Conservation (phyloP, 2,113 vertebrate species). For the Clarias magur region DNA sequence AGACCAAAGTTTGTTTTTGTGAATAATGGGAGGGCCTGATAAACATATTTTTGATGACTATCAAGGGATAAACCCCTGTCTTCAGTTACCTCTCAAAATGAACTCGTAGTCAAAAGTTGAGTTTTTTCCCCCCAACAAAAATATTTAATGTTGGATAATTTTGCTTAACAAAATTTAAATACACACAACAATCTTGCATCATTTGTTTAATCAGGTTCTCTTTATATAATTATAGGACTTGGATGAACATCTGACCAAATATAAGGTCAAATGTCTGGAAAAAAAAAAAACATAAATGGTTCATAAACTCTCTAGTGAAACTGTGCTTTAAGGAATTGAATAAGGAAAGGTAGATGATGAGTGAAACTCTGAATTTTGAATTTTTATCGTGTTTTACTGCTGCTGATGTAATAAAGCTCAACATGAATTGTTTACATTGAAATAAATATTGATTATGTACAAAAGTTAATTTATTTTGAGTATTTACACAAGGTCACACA, state of each 20-base stretch:
- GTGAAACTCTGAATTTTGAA: not conserved
- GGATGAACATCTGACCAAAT: not conserved
- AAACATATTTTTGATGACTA: not conserved
- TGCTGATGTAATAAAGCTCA: constrained; percentile 2
- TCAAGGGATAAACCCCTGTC: not conserved
- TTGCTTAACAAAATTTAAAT: not conserved
- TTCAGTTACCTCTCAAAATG: not conserved
- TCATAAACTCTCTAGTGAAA: not conserved
- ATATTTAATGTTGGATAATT: not conserved
- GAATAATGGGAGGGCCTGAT: not conserved
- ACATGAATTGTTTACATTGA: not conserved
- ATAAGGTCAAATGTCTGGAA: not conserved
- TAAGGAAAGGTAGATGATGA: not conserved
- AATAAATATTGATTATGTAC: constrained; percentile 57
- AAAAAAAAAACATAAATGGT: not conserved
- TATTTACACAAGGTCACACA: constrained; percentile 60
- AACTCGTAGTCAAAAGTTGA: not conserved
- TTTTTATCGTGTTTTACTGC: not conserved
- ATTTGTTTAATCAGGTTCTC: not conserved
- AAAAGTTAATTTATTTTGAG: constrained; percentile 65
- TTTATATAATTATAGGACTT: not conserved
- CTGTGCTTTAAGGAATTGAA: not conserved
- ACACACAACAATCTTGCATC: not conserved
- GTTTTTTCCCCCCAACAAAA: not conserved
- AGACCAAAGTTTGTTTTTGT: not conserved